These are phyloP conservation scores for Epirrhoe tristata DNA, from an alignment of 2,888 invertebrate species.

Conservation along the genomic window DNA sequence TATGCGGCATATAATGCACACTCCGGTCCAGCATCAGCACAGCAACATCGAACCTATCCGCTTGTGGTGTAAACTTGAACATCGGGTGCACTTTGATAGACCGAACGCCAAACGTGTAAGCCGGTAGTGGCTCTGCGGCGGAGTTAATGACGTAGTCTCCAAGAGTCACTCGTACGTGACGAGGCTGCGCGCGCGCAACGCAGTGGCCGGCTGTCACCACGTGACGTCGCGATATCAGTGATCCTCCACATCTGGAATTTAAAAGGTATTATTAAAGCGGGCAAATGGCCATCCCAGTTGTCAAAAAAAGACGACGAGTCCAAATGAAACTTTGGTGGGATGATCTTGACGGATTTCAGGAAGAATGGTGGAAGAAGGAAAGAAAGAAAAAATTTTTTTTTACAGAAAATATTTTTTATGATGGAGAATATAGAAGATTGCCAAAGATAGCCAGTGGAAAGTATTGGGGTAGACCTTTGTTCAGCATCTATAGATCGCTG, in stretches of 20 bases:
- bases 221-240: slow-evolving; percentile 94
- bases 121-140: slow-evolving; percentile 95
- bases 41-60: slow-evolving; percentile 89
- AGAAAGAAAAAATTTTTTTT: no score
- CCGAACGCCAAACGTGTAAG: slow-evolving; percentile 96
- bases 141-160: slow-evolving; percentile 98
- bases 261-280: neutral
- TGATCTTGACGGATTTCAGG: no score
- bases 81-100: slow-evolving; percentile 95
- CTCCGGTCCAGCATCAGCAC: slow-evolving; percentile 94
- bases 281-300: no score
- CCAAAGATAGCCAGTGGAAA: no score
- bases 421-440: no score
- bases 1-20: slow-evolving; percentile 96
- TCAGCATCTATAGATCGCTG: no score
- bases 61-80: slow-evolving; percentile 94
- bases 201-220: slow-evolving; percentile 98
- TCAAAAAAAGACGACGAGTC: no score
- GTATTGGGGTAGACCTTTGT: no score
- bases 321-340: no score
- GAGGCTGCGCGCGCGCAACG: slow-evolving; percentile 95
- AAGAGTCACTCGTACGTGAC: slow-evolving; percentile 95
- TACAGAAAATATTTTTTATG: no score
- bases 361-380: no score
- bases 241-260: slow-evolving; percentile 93